phyloP scores from a whole-genome alignment of 1,140 invertebrate genomes.

The Drosophila sproati region DNA sequence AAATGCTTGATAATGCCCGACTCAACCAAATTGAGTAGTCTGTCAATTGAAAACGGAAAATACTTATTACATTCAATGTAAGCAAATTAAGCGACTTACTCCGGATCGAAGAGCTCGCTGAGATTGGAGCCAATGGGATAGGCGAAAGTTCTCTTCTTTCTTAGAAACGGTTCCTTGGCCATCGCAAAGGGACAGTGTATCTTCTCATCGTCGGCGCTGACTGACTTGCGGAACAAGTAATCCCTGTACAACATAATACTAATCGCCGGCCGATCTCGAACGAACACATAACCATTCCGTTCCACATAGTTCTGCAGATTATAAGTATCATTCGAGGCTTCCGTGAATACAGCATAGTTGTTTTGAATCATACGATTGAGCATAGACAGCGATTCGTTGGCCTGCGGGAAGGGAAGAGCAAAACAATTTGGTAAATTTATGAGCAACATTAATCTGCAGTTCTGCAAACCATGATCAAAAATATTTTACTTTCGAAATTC shows the following conservation, averaged over 20 bases:
- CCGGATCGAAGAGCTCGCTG: slow-evolving; percentile 87
- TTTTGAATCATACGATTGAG: slow-evolving; percentile 74
- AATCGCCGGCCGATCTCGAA: slow-evolving; percentile 88
- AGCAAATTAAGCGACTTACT: slow-evolving; percentile 85
- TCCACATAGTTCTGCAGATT: slow-evolving; percentile 85
- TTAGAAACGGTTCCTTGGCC: slow-evolving; percentile 88
- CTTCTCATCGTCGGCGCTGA: slow-evolving; percentile 86
- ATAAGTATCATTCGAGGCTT: slow-evolving; percentile 77
- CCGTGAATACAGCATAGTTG: slow-evolving; percentile 74
- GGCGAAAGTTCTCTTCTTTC: slow-evolving; percentile 88
- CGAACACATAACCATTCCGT: slow-evolving; percentile 86
- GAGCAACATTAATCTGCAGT: too few relatives aligned
- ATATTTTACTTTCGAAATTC: too few relatives aligned
- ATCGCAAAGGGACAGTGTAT: slow-evolving; percentile 90
- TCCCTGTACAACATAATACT: slow-evolving; percentile 89
- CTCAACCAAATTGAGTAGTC: slow-evolving; percentile 88
- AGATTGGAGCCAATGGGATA: slow-evolving; percentile 88
- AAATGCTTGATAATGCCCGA: slow-evolving; percentile 90
- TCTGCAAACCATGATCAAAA: too few relatives aligned
- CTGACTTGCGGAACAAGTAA: slow-evolving; percentile 87
- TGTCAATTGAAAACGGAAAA: slow-evolving; percentile 79
- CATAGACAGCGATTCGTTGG: slow-evolving; percentile 74
- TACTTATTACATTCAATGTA: too few relatives aligned
- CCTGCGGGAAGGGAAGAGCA: slow-evolving; percentile 27
- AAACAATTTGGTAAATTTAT: too few relatives aligned